Conservation (phyloP, 2,797 vertebrate genomes). For the Pogoniulus pusillus region DNA sequence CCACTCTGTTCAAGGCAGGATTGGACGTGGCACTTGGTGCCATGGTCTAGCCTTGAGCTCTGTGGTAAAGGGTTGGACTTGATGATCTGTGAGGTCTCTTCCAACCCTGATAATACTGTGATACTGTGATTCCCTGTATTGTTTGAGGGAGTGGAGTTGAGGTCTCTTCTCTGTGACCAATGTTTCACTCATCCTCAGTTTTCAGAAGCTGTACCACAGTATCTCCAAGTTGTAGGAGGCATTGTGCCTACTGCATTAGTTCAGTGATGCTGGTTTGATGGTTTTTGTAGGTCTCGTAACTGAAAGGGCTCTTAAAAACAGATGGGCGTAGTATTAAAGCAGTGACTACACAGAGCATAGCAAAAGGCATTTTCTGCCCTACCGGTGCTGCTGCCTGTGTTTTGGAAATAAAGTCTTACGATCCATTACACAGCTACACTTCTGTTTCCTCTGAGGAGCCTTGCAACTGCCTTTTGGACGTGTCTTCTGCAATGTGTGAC, state of each 20-base stretch:
- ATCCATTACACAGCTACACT: neutral
- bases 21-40: no score
- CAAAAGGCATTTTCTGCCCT: neutral
- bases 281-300: neutral
- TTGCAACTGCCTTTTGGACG: neutral
- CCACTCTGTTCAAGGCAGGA: no score
- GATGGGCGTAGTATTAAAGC: neutral
- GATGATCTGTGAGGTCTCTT: no score
- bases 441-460: neutral
- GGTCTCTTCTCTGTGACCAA: neutral
- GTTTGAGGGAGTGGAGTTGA: fast-evolving
- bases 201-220: neutral
- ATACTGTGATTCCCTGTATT: neutral
- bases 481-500: neutral
- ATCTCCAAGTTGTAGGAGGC: neutral
- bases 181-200: neutral
- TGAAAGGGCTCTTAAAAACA: neutral
- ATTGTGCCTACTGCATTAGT: neutral
- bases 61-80: no score
- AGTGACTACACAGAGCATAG: neutral
- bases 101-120: no score
- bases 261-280: neutral
- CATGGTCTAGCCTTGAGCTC: no score
- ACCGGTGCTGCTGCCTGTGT: neutral
- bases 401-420: neutral